Evolutionary conservation across 2,797 vertebrate genomes (phyloP).

Genomic region (Limosa lapponica): DNA sequence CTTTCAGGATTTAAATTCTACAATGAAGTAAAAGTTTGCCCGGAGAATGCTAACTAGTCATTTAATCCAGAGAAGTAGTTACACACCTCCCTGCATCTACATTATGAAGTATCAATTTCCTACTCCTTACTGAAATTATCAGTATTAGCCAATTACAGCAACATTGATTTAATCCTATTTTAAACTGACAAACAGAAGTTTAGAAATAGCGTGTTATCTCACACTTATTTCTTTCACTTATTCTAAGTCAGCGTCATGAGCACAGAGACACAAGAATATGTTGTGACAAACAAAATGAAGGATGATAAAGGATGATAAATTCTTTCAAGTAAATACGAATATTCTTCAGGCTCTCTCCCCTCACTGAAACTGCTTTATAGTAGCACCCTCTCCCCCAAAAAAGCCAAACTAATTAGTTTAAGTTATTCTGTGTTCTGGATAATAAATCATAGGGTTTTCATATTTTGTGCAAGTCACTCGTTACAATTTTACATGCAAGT

Average conservation of each 20-base stretch:
- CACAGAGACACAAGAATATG: neutral
- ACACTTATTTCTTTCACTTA: neutral
- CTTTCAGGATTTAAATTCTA: neutral
- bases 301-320: neutral
- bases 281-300: neutral
- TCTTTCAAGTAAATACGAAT: neutral
- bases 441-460: neutral
- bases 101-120: neutral
- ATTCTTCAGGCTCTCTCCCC: neutral
- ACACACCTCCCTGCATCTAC: neutral
- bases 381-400: neutral
- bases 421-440: neutral
- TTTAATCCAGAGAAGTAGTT: neutral
- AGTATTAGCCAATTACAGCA: neutral
- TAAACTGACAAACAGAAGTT: neutral
- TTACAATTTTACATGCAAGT: neutral
- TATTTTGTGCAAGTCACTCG: neutral
- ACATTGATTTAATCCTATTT: neutral
- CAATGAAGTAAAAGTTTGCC: neutral
- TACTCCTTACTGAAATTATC: neutral
- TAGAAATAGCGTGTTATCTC: neutral
- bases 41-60: neutral
- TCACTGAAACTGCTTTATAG: neutral
- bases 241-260: neutral
- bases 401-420: neutral